Evolutionary conservation across 1,140 invertebrate genomes (phyloP).

Genomic region (fruit fly (Drosophila melanogaster)): Release_6_plus_ISO1_MT NC_004354.4:1993501-1994000

Average conservation of each 20-base stretch:
- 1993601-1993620: constrained; percentile 61
- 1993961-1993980: constrained; percentile 70
- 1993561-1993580: constrained; percentile 62
- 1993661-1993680: constrained; percentile 15
- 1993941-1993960: constrained; percentile 3
- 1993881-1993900: constrained; percentile 10
- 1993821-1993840: constrained; percentile 7
- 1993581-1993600: not conserved
- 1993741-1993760: constrained; percentile 75
- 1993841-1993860: constrained; percentile 1
- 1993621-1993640: constrained; percentile 44
- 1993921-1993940: constrained; percentile 8
- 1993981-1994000: constrained; percentile 32
- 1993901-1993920: constrained; percentile 23
- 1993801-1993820: constrained; percentile 29
- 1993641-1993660: constrained; percentile 35
- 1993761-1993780: constrained; percentile 68
- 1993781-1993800: constrained; percentile 66
- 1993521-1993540: constrained; percentile 79
- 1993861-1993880: constrained; percentile 12
- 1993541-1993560: constrained; percentile 80
- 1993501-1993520: constrained; percentile 51
- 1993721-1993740: constrained; percentile 77
- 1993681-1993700: constrained; percentile 29
- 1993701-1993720: constrained; percentile 81